These are phyloP conservation scores for Eriocheir sinensis DNA, from an alignment of 1,140 invertebrate genomes.

Conservation along the genomic window DNA sequence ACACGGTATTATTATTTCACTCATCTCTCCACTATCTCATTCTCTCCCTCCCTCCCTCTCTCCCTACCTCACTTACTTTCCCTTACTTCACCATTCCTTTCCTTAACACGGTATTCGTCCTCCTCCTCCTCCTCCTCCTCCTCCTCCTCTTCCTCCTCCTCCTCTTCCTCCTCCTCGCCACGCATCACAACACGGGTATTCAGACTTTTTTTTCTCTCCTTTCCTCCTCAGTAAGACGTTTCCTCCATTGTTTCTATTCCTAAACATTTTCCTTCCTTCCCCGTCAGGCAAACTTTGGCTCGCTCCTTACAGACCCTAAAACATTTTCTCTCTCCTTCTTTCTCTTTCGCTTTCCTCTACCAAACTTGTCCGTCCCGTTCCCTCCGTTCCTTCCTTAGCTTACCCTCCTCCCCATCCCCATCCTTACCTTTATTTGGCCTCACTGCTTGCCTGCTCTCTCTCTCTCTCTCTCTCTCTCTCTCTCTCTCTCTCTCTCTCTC, in stretches of 20 bases:
- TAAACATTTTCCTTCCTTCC: no score
- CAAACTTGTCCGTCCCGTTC: no score
- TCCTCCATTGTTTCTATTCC: no score
- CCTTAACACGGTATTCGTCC: no score
- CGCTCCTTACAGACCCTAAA: not conserved
- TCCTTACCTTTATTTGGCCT: not conserved
- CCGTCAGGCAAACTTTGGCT: no score
- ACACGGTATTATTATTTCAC: not conserved
- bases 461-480: not conserved
- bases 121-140: no score
- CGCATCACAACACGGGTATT: no score
- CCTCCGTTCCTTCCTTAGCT: not conserved
- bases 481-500: not conserved
- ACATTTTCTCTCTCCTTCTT: slow-evolving; percentile 25
- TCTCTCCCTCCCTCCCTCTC: no score
- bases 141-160: not conserved
- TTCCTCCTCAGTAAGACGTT: not conserved
- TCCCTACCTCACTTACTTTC: no score
- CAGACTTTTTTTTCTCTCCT: no score
- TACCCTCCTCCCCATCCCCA: not conserved
- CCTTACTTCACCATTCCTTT: no score
- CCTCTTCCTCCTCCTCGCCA: not conserved
- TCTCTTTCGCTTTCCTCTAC: not conserved
- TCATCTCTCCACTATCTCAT: no score
- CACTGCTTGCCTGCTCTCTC: not conserved